phyloP scores from a whole-genome alignment of 2,797 vertebrate species.

The Monodelphis domestica region DNA sequence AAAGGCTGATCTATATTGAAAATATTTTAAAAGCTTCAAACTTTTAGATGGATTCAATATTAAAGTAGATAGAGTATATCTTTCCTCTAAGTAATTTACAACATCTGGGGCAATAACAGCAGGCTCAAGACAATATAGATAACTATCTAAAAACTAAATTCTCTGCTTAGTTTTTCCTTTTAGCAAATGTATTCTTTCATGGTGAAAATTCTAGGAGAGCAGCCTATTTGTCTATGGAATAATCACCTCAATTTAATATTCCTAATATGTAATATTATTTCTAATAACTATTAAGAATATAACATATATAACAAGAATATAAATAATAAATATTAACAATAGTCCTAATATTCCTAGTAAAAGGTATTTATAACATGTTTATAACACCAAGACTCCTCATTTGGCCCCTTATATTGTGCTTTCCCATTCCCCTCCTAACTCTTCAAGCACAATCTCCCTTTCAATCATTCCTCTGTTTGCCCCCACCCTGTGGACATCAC shows the following conservation, averaged over 20 bases:
- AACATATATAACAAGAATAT: too few species aligned
- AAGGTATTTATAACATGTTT: too few species aligned
- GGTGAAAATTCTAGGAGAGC: not conserved
- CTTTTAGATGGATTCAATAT: not conserved
- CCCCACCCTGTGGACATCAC: not conserved
- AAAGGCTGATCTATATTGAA: not conserved
- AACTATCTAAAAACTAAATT: not conserved
- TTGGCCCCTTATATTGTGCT: too few species aligned
- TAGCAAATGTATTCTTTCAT: not conserved
- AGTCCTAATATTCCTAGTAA: too few species aligned
- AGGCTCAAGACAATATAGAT: too few species aligned
- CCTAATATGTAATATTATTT: rapidly evolving
- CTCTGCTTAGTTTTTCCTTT: too few species aligned
- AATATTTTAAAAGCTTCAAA: not conserved
- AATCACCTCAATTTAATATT: not conserved
- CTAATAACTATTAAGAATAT: too few species aligned
- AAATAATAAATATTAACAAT: too few species aligned
- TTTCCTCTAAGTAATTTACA: not conserved
- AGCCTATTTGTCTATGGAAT: not conserved
- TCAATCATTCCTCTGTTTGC: not conserved
- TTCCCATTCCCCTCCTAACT: too few species aligned
- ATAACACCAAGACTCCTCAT: too few species aligned
- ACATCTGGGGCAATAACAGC: too few species aligned
- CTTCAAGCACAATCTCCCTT: not conserved
- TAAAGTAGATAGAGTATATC: rapidly evolving